Conservation (phyloP, 2,888 invertebrate species). For the Melieria omissa region DNA sequence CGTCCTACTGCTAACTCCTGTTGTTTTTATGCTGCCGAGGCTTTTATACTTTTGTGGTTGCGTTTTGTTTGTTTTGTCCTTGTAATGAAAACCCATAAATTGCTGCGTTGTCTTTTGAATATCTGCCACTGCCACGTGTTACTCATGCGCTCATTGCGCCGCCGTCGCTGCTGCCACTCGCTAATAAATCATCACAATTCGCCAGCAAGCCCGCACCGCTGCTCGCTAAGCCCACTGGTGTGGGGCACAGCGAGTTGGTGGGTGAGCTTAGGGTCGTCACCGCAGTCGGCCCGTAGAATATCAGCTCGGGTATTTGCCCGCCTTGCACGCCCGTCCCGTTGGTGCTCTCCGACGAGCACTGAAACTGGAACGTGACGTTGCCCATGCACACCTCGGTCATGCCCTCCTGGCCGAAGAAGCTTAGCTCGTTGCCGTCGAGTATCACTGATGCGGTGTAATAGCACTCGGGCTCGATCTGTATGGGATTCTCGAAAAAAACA, state of each 20-base stretch:
- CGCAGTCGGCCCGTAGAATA: conserved; percentile 89
- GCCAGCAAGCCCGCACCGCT: conserved; percentile 44
- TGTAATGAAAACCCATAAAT: conserved; percentile 56
- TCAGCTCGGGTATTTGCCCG: conserved; percentile 96
- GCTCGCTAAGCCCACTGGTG: conserved; percentile 56
- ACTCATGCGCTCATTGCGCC: conserved; percentile 47
- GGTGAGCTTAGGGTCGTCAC: conserved; percentile 66
- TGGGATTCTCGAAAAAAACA: conserved; percentile 81
- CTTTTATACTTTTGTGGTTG: conserved; percentile 6
- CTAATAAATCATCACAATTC: conserved; percentile 48
- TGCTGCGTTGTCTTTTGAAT: conserved; percentile 46
- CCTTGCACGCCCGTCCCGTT: conserved; percentile 98
- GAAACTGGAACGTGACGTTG: conserved; percentile 95
- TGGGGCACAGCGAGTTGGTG: conserved; percentile 62
- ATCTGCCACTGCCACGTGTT: conserved; percentile 42
- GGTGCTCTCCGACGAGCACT: conserved; percentile 96
- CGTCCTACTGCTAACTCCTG: conserved; percentile 22
- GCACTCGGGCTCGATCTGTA: conserved; percentile 91
- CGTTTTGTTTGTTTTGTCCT: conserved; percentile 30
- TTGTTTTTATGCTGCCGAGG: neutral
- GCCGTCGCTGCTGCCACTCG: conserved; percentile 44
- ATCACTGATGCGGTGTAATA: conserved; percentile 97
- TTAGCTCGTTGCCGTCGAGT: conserved; percentile 91
- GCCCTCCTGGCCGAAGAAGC: conserved; percentile 97
- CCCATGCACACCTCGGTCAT: conserved; percentile 94